phyloP scores from a whole-genome alignment of 2,797 vertebrate species.

The Hoplostethus mediterraneus region DNA sequence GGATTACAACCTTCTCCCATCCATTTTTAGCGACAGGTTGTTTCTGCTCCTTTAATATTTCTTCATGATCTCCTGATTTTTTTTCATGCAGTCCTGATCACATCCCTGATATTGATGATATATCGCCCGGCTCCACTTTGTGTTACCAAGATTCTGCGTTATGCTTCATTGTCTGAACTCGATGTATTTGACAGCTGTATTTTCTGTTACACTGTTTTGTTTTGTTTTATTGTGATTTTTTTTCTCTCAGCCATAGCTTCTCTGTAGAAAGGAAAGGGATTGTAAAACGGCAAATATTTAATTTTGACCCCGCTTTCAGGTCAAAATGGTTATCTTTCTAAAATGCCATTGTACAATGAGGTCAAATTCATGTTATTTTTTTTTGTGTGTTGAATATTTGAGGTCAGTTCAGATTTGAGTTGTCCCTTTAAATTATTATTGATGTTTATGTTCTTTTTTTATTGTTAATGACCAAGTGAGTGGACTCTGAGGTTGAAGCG shows the following conservation, averaged over 20 bases:
- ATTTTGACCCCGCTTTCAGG: conserved; percentile 10
- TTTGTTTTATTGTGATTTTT: conserved; percentile 15
- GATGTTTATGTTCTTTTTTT: conserved; percentile 5
- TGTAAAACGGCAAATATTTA: conserved; percentile 17
- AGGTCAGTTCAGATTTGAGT: conserved; percentile 41
- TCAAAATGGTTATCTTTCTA: conserved; percentile 32
- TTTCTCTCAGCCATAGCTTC: conserved; percentile 45
- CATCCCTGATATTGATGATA: conserved; percentile 3
- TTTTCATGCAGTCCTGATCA: background rate
- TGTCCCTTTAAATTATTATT: conserved; percentile 52
- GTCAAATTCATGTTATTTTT: conserved; percentile 58
- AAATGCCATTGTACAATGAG: conserved; percentile 30
- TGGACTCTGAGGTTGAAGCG: conserved; percentile 16
- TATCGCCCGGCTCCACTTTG: conserved; percentile 15
- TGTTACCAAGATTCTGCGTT: conserved; percentile 14
- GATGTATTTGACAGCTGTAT: conserved; percentile 20
- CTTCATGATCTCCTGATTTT: background rate
- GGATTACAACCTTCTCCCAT: background rate
- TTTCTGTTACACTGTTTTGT: conserved; percentile 29
- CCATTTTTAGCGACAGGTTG: background rate
- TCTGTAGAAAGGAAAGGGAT: conserved; percentile 60
- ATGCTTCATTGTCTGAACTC: conserved; percentile 15
- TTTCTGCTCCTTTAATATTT: background rate
- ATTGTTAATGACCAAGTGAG: background rate
- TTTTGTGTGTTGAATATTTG: conserved; percentile 39